Evolutionary conservation across 2,113 vertebrate genomes (phyloP), one percentile per base, ranked within the genome.

Genomic region (Grus americana): DNA sequence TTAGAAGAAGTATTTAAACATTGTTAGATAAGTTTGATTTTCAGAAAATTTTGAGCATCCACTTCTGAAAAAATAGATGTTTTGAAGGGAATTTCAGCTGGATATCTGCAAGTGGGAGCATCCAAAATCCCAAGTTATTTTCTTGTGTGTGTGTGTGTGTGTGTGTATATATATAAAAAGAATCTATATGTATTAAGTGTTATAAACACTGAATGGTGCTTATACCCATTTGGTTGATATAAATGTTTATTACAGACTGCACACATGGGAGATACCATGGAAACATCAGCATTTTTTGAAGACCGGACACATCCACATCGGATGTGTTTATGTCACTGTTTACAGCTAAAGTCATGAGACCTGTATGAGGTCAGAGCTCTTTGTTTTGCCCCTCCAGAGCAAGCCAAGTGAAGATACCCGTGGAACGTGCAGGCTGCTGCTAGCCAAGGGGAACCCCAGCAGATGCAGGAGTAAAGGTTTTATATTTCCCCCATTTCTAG

Each of bases 391-490:
- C 65, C 50, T 91, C 67, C 85, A 96, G 84, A 86, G 79, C 66
- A 49, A 94, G 96, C 88, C 96, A 81, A 95, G 57, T 74, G 94
- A 96, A 79, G 84, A 88, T 79, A 73, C 82, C 91, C 44, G 74
- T 65, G 89, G 87, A 86, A 83, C 34, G 32, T 94, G 38, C 65
- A 93, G 88, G 93, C 66, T 95, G 73, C 76, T 62, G 78, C 94
- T 96, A 66, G 90, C 85, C 86, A 95, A 95, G 76, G 83, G 94
- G 93, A 97, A 95, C 79, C 78, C 88, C 72, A 97, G 95, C 93
- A 98, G 95, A 97, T 94, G 91, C 96, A 93, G 89, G n/a, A 42
- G 74, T 73, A 44, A 79, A 79, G 44, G 50, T 47, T 80, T 91
- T 65, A 79, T 26, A 87, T 89, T 95, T 81, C 79, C 84, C 75